phyloP scores from a whole-genome alignment of 2,797 vertebrate species.

The Ataeniobius toweri region DNA sequence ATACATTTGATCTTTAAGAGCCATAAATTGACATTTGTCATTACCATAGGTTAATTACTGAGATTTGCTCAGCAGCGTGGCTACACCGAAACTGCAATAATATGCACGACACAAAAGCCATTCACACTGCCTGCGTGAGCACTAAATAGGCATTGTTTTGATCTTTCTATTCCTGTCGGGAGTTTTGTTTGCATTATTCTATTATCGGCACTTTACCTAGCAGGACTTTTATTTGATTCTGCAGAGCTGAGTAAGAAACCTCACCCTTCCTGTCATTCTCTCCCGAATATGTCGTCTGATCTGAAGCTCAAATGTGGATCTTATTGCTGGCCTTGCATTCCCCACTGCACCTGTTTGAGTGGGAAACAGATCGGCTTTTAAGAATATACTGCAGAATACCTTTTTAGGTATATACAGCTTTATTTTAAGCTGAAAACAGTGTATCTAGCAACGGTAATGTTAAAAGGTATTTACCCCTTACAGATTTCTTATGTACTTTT shows the following conservation, averaged over 20 bases:
- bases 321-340: constrained; percentile 44
- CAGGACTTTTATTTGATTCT: constrained; percentile 66
- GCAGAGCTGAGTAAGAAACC: constrained; percentile 61
- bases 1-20: constrained; percentile 84
- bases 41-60: constrained; percentile 85
- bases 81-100: constrained; percentile 76
- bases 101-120: constrained; percentile 75
- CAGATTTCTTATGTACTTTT: background rate
- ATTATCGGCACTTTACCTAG: constrained; percentile 66
- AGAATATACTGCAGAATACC: background rate
- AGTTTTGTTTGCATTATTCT: constrained; percentile 74
- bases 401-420: background rate
- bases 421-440: background rate
- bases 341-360: constrained; percentile 41
- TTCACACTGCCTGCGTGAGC: constrained; percentile 67
- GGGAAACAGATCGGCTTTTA: constrained; percentile 18
- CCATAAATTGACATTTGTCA: constrained; percentile 84
- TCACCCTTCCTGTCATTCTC: constrained; percentile 78
- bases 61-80: constrained; percentile 77
- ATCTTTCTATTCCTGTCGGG: constrained; percentile 72
- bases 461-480: no score
- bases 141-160: constrained; percentile 80
- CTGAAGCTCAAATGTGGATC: constrained; percentile 45
- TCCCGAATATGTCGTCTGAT: constrained; percentile 55
- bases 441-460: background rate